Conservation (phyloP, 2,113 vertebrate species). For the Sciurus niger region DNA sequence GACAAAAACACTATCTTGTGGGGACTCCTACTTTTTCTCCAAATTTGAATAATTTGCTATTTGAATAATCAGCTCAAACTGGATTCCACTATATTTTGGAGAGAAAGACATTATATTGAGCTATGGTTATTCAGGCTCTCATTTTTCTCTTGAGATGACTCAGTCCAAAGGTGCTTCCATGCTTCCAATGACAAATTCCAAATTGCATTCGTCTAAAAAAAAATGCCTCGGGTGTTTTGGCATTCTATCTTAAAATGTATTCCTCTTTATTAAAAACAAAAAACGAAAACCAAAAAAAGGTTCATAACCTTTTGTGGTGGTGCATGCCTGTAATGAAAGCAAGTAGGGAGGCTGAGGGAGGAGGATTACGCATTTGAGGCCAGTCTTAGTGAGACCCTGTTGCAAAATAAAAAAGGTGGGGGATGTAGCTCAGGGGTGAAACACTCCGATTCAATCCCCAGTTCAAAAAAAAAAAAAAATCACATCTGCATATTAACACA, state of each 20-base stretch:
- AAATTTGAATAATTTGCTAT: too few species aligned
- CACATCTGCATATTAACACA: background rate
- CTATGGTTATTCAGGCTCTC: background rate
- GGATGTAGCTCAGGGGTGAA: too few species aligned
- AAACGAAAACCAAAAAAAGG: too few species aligned
- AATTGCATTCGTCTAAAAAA: background rate
- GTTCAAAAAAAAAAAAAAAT: too few species aligned
- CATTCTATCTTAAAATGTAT: constrained; percentile 11
- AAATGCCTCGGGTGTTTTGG: background rate
- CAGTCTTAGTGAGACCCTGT: too few species aligned
- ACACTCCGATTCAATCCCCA: too few species aligned
- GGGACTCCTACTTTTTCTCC: background rate
- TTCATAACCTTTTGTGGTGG: too few species aligned
- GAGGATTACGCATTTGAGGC: too few species aligned
- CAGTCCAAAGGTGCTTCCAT: background rate
- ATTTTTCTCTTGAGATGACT: background rate
- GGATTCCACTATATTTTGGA: background rate
- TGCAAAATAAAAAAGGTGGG: too few species aligned
- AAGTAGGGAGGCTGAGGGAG: too few species aligned
- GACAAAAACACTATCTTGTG: background rate
- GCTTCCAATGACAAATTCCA: background rate
- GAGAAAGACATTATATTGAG: background rate
- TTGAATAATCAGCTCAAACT: background rate
- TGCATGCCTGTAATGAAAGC: too few species aligned
- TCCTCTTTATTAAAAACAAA: background rate